Conservation (phyloP, 2,113 vertebrate species). For the Eretmochelys imbricata region DNA sequence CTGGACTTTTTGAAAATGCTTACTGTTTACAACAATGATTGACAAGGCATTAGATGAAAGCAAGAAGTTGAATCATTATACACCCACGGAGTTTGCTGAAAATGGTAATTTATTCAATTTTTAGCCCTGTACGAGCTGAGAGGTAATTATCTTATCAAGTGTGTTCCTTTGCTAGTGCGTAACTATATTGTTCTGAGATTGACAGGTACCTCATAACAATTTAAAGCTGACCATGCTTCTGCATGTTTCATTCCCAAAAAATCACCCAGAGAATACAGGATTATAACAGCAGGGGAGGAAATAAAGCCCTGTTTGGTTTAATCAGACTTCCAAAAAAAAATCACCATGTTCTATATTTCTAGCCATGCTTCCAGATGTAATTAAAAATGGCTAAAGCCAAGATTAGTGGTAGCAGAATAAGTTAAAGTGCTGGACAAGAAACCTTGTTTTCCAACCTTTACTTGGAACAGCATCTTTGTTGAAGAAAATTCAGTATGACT, state of each 20-base stretch:
- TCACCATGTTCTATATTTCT: neutral
- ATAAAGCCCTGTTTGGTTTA: slow-evolving; percentile 46
- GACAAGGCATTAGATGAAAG: neutral
- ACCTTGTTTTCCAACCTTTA: neutral
- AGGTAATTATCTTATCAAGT: slow-evolving; percentile 37
- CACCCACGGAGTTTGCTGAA: neutral
- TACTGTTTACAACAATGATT: neutral
- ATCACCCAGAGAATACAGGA: neutral
- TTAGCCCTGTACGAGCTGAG: neutral
- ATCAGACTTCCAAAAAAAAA: slow-evolving; percentile 32
- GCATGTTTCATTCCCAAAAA: neutral
- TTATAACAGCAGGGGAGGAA: slow-evolving; percentile 40
- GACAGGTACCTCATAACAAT: slow-evolving; percentile 17
- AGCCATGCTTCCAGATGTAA: neutral
- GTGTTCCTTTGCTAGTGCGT: slow-evolving; percentile 3
- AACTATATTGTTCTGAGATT: slow-evolving; percentile 9
- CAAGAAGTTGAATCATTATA: neutral
- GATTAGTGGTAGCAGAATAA: neutral
- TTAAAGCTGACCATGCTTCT: slow-evolving; percentile 2
- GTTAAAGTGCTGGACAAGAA: neutral
- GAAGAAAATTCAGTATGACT: neutral
- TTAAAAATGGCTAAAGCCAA: slow-evolving; percentile 5
- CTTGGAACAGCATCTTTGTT: neutral
- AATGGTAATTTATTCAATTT: neutral
- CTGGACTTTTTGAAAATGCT: neutral